Base-by-base conservation (phyloP, 2,113 vertebrate species). In the Malaclemys terrapin region DNA sequence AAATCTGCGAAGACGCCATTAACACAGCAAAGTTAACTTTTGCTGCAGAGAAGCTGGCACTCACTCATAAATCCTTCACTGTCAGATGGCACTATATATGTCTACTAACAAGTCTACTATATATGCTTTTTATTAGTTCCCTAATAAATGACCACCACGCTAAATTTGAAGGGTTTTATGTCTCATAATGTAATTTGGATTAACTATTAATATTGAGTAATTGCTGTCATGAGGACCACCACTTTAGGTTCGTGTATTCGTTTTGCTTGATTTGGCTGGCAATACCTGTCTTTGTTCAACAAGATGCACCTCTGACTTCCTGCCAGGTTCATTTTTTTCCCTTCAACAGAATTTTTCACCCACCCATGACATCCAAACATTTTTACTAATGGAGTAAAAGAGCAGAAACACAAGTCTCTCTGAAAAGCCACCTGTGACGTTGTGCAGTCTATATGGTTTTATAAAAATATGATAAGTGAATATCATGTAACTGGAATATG, bases 61-160 rank as follows among this genome's bases (percentile, higher is more conserved):
- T 93, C 86, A 62, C 92, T 93, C 87, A 80, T 92, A 95, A 80
- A 92, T 49, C 80, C 29, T 91, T 96, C 83, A 95, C 72, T 94
- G 93, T 94, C 96, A 96, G 56, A 84, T 88, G 82, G 62, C 22
- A 87, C 91, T 91, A 88, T 80, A 90, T 90, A 53, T 54, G 53
- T 54, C 53, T 54, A 20, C 90, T 95, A 95, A 92, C 52, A 93
- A 96, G 80, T 80, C 72, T 87, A 89, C 20, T 94, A 93, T 91
- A 91, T 94, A 94, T 5, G 4, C 80, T 93, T 22, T 85, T 87
- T 75, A 95, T 96, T 95, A 95, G 25, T 85, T 84, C 89, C 52
- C 38, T 95, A 91, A 93, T 90, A 96, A 98, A 94, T 89, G 86
- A 95, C 57, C 92, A 91, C 90, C 94, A 89, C 95, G 80, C 12